These are phyloP conservation scores for Rhimphoctona megacephalus DNA, from an alignment of 2,888 invertebrate species.

Conservation along the genomic window DNA sequence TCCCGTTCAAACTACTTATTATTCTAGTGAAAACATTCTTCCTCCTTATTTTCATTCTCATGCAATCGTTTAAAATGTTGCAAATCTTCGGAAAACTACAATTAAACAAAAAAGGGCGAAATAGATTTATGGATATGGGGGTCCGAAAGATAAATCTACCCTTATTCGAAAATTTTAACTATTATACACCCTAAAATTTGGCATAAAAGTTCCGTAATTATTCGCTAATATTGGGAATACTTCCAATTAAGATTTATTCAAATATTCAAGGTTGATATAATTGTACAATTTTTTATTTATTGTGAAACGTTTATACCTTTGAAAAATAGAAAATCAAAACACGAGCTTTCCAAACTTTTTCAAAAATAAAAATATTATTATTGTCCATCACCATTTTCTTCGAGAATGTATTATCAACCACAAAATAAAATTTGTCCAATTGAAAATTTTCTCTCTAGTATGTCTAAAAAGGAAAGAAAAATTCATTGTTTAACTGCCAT, in stretches of 20 bases:
- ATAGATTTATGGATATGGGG: background rate
- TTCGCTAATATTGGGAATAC: background rate
- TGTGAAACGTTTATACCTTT: background rate
- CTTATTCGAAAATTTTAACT: background rate
- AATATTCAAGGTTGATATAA: background rate
- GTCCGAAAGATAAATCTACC: background rate
- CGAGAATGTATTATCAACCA: no score
- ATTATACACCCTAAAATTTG: background rate
- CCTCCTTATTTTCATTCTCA: background rate
- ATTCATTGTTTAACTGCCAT: no score
- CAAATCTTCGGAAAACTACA: conserved; percentile 3
- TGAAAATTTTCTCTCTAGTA: no score
- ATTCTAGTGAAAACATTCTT: background rate
- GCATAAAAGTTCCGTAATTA: background rate
- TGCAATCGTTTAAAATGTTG: background rate
- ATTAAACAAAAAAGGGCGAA: background rate
- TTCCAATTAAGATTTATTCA: background rate
- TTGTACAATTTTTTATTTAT: background rate
- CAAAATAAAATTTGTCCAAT: no score
- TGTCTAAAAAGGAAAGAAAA: no score
- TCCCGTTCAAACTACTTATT: background rate
- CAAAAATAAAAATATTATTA: no score
- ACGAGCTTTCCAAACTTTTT: no score
- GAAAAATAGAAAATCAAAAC: no score
- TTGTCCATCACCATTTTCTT: no score